Evolutionary conservation across 2,888 invertebrate species (phyloP).

Genomic region (Thymelicus acteon): DNA sequence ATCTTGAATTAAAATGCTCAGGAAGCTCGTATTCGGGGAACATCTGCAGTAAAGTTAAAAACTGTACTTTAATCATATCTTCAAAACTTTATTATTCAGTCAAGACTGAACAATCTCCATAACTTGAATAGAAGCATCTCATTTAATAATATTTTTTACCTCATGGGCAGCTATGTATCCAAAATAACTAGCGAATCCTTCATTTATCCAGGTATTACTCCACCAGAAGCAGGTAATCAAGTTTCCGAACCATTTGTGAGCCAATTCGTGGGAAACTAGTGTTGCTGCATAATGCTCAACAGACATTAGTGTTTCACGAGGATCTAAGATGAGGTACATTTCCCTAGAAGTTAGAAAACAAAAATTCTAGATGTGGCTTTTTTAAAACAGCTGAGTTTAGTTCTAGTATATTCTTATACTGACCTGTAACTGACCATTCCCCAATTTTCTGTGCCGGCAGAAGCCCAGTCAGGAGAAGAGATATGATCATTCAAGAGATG

Average conservation of each 20-base stretch:
- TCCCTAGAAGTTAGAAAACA: slow-evolving; percentile 58
- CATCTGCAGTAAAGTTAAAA: slow-evolving; percentile 68
- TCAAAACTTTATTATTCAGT: too few species aligned
- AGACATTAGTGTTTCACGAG: slow-evolving; percentile 69
- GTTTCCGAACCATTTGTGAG: slow-evolving; percentile 93
- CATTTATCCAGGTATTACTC: slow-evolving; percentile 90
- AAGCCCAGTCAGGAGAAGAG: slow-evolving; percentile 79
- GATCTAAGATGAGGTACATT: slow-evolving; percentile 65
- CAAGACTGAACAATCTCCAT: too few species aligned
- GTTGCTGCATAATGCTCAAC: slow-evolving; percentile 79
- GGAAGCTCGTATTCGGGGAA: slow-evolving; percentile 86
- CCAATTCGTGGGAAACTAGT: slow-evolving; percentile 84
- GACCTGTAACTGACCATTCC: slow-evolving; percentile 81
- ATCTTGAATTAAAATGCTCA: slow-evolving; percentile 89
- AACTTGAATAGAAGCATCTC: not conserved
- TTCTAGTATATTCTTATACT: slow-evolving; percentile 22
- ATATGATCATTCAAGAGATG: slow-evolving; percentile 72
- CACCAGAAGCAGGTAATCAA: slow-evolving; percentile 89
- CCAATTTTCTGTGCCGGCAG: slow-evolving; percentile 80
- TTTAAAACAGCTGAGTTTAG: not conserved
- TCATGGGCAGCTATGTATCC: slow-evolving; percentile 84
- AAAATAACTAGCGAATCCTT: slow-evolving; percentile 89
- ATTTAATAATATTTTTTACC: slow-evolving; percentile 48
- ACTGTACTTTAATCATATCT: not conserved
- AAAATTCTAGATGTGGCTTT: not conserved